Percentiles rank a stretch among this genome's conserved stretches.
Conservation (phyloP, 1,140 invertebrate species). For the Achroia grisella region DNA sequence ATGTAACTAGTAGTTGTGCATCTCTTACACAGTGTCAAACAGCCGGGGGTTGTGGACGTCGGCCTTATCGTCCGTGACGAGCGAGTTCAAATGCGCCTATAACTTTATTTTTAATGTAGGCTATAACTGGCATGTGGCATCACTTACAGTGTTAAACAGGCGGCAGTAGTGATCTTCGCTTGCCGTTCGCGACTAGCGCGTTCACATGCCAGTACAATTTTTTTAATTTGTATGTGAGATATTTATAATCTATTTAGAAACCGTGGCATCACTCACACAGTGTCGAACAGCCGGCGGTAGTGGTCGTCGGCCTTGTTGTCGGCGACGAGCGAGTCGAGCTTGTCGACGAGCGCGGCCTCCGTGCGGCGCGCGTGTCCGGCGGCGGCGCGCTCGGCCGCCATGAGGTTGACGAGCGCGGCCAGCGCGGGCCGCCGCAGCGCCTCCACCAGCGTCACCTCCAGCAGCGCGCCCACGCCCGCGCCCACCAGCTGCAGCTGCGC, state of each 20-base stretch:
- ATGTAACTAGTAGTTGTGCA: too few relatives aligned
- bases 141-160: too few relatives aligned
- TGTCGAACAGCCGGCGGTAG: conserved; percentile 92
- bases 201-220: too few relatives aligned
- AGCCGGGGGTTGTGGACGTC: conserved; percentile 93
- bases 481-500: conserved; percentile 91
- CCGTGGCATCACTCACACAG: conserved; percentile 84
- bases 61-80: conserved; percentile 94
- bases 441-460: conserved; percentile 95
- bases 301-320: conserved; percentile 96
- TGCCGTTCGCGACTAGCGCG: too few relatives aligned
- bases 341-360: conserved; percentile 94
- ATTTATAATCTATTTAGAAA: too few relatives aligned
- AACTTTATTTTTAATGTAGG: too few relatives aligned
- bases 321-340: conserved; percentile 92
- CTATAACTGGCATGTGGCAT: too few relatives aligned
- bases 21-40: conserved; percentile 96
- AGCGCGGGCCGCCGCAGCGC: conserved; percentile 94
- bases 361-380: conserved; percentile 91
- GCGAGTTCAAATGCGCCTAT: conserved; percentile 91
- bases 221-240: too few relatives aligned
- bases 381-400: conserved; percentile 92
- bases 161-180: too few relatives aligned
- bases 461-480: conserved; percentile 93
- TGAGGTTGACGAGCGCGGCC: conserved; percentile 97